phyloP scores from a whole-genome alignment of 2,888 invertebrate genomes.

The Petrolisthes manimaculis region DNA sequence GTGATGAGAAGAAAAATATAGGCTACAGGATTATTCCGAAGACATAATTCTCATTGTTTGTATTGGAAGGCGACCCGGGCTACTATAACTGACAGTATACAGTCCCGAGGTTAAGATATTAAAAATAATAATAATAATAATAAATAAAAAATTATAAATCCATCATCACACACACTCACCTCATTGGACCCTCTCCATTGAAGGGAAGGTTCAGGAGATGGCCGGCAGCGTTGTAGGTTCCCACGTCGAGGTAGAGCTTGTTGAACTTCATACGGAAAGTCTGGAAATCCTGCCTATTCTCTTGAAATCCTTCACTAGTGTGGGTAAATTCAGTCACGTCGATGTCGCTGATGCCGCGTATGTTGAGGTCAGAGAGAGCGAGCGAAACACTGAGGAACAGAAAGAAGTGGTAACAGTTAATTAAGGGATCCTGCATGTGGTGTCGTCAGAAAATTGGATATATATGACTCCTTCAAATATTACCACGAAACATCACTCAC shows the following conservation, averaged over 20 bases:
- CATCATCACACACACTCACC: constrained; percentile 34
- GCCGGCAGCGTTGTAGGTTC: constrained; percentile 40
- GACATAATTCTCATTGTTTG: too few relatives aligned
- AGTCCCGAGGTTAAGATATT: not conserved
- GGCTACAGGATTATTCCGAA: not conserved
- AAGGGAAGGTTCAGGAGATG: constrained; percentile 40
- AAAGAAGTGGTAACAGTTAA: not conserved
- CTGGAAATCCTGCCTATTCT: not conserved
- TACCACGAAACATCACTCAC: too few relatives aligned
- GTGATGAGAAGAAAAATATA: not conserved
- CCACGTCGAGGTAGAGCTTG: constrained; percentile 17
- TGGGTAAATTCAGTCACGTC: not conserved
- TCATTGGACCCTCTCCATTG: constrained; percentile 45
- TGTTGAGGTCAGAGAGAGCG: not conserved
- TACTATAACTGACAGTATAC: too few relatives aligned
- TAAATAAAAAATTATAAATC: not conserved
- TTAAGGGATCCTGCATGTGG: too few relatives aligned
- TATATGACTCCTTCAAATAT: too few relatives aligned
- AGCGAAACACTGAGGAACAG: not conserved
- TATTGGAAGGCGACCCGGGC: too few relatives aligned
- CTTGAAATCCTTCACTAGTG: not conserved
- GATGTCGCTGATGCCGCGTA: not conserved
- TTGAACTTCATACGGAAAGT: not conserved
- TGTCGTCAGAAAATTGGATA: too few relatives aligned
- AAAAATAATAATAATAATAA: not conserved